Evolutionary conservation across 2,888 invertebrate species (phyloP).

Genomic region (Stegana nigrithorax): DNA sequence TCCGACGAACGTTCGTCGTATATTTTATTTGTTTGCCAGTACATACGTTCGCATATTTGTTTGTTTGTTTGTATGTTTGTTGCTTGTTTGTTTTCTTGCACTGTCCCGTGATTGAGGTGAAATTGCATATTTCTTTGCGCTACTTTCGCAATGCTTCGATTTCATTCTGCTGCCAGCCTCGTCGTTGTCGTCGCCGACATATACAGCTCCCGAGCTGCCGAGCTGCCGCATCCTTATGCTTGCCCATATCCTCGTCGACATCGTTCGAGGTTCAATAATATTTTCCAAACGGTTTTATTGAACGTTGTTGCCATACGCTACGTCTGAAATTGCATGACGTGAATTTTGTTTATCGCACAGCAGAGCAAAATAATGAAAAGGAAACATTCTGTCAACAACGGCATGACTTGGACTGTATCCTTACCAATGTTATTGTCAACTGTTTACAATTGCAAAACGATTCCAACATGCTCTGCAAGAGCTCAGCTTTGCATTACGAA

Average conservation of each 20-base stretch:
- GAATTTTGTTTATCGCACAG: not conserved
- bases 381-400: too few species aligned
- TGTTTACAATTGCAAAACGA: too few species aligned
- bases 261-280: not conserved
- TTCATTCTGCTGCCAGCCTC: not conserved
- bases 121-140: constrained; percentile 7
- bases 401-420: too few species aligned
- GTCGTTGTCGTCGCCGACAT: not conserved
- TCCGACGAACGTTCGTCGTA: too few species aligned
- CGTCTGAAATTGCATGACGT: not conserved
- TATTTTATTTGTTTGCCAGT: too few species aligned
- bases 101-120: constrained; percentile 1
- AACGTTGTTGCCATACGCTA: not conserved
- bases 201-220: not conserved
- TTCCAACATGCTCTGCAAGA: too few species aligned
- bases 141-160: not conserved
- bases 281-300: constrained; percentile 1
- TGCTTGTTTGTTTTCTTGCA: constrained; percentile 9
- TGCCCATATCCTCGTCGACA: not conserved
- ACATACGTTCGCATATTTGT: too few species aligned
- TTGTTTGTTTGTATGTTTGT: not conserved
- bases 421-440: too few species aligned
- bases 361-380: not conserved
- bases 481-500: too few species aligned
- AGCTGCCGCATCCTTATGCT: not conserved